Conservation (phyloP, 2,113 vertebrate species). For the Opisthocomus hoazin region DNA sequence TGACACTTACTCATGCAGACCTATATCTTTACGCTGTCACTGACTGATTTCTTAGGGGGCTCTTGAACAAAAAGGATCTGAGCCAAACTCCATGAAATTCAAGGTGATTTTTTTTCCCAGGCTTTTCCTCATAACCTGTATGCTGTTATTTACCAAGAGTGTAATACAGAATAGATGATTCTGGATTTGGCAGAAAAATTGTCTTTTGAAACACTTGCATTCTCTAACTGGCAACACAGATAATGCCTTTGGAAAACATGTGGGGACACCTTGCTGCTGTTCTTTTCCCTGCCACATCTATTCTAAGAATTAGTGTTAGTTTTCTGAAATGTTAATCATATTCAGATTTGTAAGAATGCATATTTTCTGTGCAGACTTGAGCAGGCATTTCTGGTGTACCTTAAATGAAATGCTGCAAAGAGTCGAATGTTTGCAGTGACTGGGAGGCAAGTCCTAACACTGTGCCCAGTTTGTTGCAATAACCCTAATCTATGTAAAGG, state of each 20-base stretch:
- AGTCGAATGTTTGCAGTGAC: background rate
- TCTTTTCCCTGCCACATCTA: background rate
- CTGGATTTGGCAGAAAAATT: background rate
- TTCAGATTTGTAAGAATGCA: background rate
- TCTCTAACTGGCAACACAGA: background rate
- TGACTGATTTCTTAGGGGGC: background rate
- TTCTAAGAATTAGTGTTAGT: background rate
- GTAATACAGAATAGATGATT: background rate
- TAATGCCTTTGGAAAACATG: background rate
- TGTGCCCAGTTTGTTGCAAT: background rate
- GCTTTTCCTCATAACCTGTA: background rate
- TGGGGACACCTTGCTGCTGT: background rate
- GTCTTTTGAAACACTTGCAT: background rate
- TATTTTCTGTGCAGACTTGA: background rate
- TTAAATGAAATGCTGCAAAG: background rate
- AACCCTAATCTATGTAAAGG: background rate
- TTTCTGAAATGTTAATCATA: background rate
- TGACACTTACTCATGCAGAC: background rate
- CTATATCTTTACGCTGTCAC: background rate
- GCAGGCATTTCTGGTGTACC: background rate
- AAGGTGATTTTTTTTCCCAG: background rate
- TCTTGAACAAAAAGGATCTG: background rate
- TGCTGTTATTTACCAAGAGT: background rate
- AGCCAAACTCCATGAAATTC: background rate
- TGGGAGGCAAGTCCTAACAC: background rate